These are phyloP conservation scores for Stenopsyche tienmushanensis DNA, from an alignment of 1,140 invertebrate species.

Conservation along the genomic window DNA sequence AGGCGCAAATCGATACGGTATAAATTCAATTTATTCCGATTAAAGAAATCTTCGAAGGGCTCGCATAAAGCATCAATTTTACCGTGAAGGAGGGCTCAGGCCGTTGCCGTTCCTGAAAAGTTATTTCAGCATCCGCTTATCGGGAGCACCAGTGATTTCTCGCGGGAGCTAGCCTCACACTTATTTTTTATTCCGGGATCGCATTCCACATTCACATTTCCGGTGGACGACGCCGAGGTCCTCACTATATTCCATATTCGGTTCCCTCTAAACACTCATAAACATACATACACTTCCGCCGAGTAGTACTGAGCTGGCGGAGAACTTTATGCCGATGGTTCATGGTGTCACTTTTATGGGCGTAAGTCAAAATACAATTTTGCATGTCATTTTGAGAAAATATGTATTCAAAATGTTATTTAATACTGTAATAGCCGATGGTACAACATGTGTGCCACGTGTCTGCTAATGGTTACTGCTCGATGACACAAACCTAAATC, in stretches of 20 bases:
- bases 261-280: too few relatives aligned
- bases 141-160: slow-evolving; percentile 24
- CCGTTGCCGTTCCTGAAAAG: neutral
- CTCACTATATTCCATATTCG: neutral
- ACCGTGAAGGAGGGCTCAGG: neutral
- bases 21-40: slow-evolving; percentile 11
- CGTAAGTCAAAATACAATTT: too few relatives aligned
- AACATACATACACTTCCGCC: neutral
- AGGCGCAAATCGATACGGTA: neutral
- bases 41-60: slow-evolving; percentile 1
- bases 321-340: too few relatives aligned
- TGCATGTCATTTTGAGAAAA: too few relatives aligned
- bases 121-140: slow-evolving; percentile 12
- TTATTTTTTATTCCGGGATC: slow-evolving; percentile 25
- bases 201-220: slow-evolving; percentile 30
- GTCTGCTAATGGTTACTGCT: too few relatives aligned
- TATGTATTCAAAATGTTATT: too few relatives aligned
- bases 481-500: too few relatives aligned
- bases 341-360: too few relatives aligned
- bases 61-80: neutral
- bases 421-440: too few relatives aligned
- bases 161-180: slow-evolving; percentile 6
- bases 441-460: too few relatives aligned
- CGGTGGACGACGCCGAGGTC: slow-evolving; percentile 11
- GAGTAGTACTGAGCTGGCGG: too few relatives aligned